These are phyloP conservation scores for Tryphoninae sp. DNA, from an alignment of 2,888 invertebrate species.

Conservation along the genomic window DNA sequence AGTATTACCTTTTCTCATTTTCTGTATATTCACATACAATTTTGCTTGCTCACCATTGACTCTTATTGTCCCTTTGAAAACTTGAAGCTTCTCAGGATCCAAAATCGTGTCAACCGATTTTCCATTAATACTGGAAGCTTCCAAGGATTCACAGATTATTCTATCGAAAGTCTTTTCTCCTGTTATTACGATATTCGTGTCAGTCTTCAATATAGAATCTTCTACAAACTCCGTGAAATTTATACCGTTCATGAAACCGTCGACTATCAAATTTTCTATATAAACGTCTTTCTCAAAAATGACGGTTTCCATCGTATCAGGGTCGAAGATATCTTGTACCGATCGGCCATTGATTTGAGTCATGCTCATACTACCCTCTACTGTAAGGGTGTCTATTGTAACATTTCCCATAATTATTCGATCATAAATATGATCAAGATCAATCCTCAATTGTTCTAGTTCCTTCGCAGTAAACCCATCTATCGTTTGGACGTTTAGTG, in stretches of 20 bases:
- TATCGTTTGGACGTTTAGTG: conserved; percentile 62
- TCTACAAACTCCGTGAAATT: conserved; percentile 67
- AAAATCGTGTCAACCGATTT: conserved; percentile 67
- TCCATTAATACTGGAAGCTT: conserved; percentile 66
- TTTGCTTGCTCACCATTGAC: conserved; percentile 68
- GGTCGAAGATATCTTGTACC: conserved; percentile 63
- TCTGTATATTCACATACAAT: background rate
- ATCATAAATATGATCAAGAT: conserved; percentile 57
- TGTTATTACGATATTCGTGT: conserved; percentile 65
- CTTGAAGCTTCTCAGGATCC: conserved; percentile 68
- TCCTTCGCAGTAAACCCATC: conserved; percentile 65
- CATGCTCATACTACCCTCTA: conserved; percentile 75
- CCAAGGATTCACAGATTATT: conserved; percentile 66
- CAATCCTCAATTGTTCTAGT: conserved; percentile 58
- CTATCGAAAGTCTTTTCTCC: conserved; percentile 67
- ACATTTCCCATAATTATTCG: conserved; percentile 62
- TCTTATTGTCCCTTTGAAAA: conserved; percentile 68
- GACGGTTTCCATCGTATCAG: conserved; percentile 60
- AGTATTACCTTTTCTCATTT: background rate
- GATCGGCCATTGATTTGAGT: conserved; percentile 69
- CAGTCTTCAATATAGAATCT: conserved; percentile 70
- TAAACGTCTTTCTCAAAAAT: conserved; percentile 65
- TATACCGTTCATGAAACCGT: conserved; percentile 67
- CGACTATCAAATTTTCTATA: conserved; percentile 67
- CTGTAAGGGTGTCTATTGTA: conserved; percentile 64